phyloP scores from a whole-genome alignment of 2,888 invertebrate genomes.

The Drosophila setosimentum region DNA sequence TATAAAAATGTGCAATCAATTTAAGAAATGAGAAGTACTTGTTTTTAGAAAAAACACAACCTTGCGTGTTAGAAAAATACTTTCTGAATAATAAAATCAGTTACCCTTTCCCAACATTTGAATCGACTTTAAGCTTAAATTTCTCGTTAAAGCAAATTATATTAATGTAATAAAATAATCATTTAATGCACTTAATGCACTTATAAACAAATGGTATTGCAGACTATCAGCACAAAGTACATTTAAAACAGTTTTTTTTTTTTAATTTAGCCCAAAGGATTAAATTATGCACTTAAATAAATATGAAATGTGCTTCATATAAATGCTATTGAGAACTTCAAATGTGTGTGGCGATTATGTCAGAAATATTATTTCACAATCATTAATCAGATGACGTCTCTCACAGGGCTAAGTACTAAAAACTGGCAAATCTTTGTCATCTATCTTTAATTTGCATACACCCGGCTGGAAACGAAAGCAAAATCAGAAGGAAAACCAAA shows the following conservation, averaged over 20 bases:
- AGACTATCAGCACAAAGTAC: not conserved
- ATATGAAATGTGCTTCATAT: not conserved
- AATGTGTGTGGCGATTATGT: constrained; percentile 7
- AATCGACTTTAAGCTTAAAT: not conserved
- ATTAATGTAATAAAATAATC: not conserved
- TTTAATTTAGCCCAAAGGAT: too few relatives aligned
- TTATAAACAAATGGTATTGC: too few relatives aligned
- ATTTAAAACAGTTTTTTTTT: too few relatives aligned
- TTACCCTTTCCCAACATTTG: not conserved
- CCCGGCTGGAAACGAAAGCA: constrained; percentile 43
- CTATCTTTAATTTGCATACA: constrained; percentile 21
- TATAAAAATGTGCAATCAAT: not conserved
- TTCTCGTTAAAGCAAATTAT: not conserved
- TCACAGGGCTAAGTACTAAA: constrained; percentile 1
- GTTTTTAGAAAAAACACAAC: not conserved
- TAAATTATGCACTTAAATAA: not conserved
- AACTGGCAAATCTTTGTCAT: constrained; percentile 8
- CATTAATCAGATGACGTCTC: not conserved
- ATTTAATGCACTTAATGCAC: not conserved
- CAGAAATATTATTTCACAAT: constrained; percentile 4
- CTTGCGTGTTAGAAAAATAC: not conserved
- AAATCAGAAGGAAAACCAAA: constrained; percentile 19
- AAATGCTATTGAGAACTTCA: not conserved
- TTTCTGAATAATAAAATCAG: not conserved
- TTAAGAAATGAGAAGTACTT: not conserved